phyloP scores from a whole-genome alignment of 2,113 vertebrate species.

The Megaceryle maxima region DNA sequence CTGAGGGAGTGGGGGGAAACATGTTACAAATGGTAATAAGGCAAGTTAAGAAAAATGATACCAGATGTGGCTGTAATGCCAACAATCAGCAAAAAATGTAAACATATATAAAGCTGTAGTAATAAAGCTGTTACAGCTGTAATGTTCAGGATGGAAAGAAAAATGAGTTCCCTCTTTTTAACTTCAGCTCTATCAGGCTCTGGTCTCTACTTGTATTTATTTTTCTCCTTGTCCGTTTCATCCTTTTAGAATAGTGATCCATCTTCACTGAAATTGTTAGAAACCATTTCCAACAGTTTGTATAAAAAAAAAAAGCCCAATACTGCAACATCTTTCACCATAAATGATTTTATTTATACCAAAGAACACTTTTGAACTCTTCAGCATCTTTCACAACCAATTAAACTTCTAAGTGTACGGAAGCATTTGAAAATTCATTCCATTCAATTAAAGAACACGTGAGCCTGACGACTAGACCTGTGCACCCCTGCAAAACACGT shows the following conservation, averaged over 20 bases:
- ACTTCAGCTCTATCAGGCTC: slow-evolving; percentile 32
- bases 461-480: neutral
- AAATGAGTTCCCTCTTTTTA: slow-evolving; percentile 43
- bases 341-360: slow-evolving; percentile 51
- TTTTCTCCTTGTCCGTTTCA: slow-evolving; percentile 41
- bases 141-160: slow-evolving; percentile 32
- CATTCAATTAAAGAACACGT: neutral
- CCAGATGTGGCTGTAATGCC: slow-evolving; percentile 72
- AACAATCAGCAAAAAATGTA: slow-evolving; percentile 68
- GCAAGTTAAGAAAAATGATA: slow-evolving; percentile 65
- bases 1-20: slow-evolving; percentile 47
- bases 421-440: neutral
- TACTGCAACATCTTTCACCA: slow-evolving; percentile 25
- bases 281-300: slow-evolving; percentile 35
- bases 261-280: slow-evolving; percentile 62
- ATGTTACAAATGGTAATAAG: slow-evolving; percentile 69
- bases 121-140: slow-evolving; percentile 71
- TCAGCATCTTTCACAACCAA: slow-evolving; percentile 57
- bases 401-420: slow-evolving; percentile 25
- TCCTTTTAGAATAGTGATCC: slow-evolving; percentile 65
- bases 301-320: slow-evolving; percentile 21
- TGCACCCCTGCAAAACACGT: neutral
- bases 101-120: slow-evolving; percentile 53
- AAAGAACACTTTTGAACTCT: slow-evolving; percentile 49
- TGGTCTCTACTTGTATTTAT: slow-evolving; percentile 52